A percentile compares a stretch with the other conserved stretches of the same genome.
These are phyloP conservation scores for Desoria tigrina DNA, from an alignment of 2,888 invertebrate species.

Conservation along the genomic window DNA sequence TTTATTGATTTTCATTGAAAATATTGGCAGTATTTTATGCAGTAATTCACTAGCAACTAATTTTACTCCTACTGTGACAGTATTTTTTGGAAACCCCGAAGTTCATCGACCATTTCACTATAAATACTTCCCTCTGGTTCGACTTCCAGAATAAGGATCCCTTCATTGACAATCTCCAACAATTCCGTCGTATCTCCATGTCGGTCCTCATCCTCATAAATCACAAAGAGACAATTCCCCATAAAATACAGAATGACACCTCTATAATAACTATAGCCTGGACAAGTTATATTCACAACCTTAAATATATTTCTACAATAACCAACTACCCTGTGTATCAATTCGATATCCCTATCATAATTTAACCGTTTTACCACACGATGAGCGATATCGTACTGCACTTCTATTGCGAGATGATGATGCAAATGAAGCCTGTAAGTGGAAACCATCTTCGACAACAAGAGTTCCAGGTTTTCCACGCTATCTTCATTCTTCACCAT, in stretches of 20 bases:
- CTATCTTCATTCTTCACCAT: slow-evolving; percentile 21
- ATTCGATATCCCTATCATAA: slow-evolving; percentile 14
- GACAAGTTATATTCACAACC: slow-evolving; percentile 27
- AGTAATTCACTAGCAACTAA: too few species aligned
- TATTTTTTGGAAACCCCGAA: slow-evolving; percentile 7
- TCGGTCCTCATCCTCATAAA: slow-evolving; percentile 10
- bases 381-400: slow-evolving; percentile 36
- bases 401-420: slow-evolving; percentile 29
- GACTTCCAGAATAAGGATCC: slow-evolving; percentile 28
- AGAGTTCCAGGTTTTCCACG: slow-evolving; percentile 14
- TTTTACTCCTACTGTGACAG: neutral
- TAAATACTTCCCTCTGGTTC: slow-evolving; percentile 31
- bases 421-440: slow-evolving; percentile 29
- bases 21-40: too few species aligned
- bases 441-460: slow-evolving; percentile 15
- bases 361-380: slow-evolving; percentile 28
- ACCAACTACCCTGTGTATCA: slow-evolving; percentile 19
- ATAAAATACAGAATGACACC: slow-evolving; percentile 33
- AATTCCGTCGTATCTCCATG: neutral
- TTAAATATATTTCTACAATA: slow-evolving; percentile 30
- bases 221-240: slow-evolving; percentile 16
- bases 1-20: too few species aligned
- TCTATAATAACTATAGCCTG: slow-evolving; percentile 27
- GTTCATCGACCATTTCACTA: slow-evolving; percentile 21
- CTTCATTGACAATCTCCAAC: slow-evolving; percentile 26